Base-by-base conservation (phyloP, 2,797 vertebrate species). In the Etheostoma perlongum region DNA sequence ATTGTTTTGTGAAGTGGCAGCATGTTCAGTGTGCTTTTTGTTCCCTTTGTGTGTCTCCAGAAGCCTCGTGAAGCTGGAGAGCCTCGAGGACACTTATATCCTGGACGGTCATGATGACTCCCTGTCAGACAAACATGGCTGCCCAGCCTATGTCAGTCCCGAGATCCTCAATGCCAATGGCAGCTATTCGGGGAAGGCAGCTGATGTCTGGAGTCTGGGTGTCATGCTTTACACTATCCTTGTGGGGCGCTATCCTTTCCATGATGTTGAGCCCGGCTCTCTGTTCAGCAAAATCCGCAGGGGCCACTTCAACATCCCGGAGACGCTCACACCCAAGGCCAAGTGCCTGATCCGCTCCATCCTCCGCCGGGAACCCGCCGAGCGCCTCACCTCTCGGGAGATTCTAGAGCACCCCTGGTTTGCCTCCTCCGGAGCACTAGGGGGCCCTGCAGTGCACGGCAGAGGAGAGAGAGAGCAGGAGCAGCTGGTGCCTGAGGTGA, bases 171-270 rank as follows among this genome's bases (percentile, higher is more conserved):
- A 98, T 81, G 97, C 97, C 91, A 96, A 91, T 15, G 97, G 98
- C 95, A 98, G 97, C 96, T 99, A 99, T 91, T 99, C 98, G 36
- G 98, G 98, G 89, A 99, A 99, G 90, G 98, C 98, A 1, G 98
- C 98, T 3, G 98, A 99, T 10, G 98, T 99, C 46, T 99, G 98
- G 98, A 99, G 98, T 90, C 94, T 99, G 90, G 98, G 98, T 19
- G 98, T 99, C 89, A 99, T 99, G 98, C 97, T 99, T 33, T 99
- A 99, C 77, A 99, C 98, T 88, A 99, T 99, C 96, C 94, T 99
- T 19, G 97, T 99, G 68, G 98, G 98, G 82, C 98, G 98, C 76
- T 99, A 99, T 91, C 98, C 98, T 61, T 99, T 99, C 95, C 98
- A 99, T 84, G 98, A 99, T 87, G 96, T 99, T 74, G 98, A 99